phyloP scores from a whole-genome alignment of 1,140 invertebrate genomes.

The Macrosteles quadrilineatus region DNA sequence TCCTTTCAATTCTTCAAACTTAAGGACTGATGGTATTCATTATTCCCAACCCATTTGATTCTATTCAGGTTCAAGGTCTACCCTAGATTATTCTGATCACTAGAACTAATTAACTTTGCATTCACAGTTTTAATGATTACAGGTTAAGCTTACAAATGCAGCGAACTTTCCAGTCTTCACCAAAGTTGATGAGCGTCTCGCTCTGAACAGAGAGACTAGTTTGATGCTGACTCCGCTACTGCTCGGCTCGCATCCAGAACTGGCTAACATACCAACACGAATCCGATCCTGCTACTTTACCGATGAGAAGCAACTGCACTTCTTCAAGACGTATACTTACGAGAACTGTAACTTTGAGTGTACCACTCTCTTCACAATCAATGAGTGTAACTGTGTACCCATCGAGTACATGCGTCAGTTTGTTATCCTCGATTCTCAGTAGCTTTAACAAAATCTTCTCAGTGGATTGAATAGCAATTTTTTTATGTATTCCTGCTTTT shows the following conservation, averaged over 20 bases:
- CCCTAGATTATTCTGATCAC: too few relatives aligned
- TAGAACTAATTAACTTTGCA: too few relatives aligned
- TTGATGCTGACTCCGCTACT: not conserved
- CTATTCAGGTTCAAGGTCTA: too few relatives aligned
- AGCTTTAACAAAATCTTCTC: too few relatives aligned
- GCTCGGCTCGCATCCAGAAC: not conserved
- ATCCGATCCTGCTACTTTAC: not conserved
- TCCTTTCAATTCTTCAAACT: too few relatives aligned
- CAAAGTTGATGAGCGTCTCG: not conserved
- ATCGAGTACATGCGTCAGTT: not conserved
- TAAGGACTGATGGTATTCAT: too few relatives aligned
- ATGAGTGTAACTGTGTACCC: not conserved
- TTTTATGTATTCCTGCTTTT: too few relatives aligned
- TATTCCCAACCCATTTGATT: too few relatives aligned
- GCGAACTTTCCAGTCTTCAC: not conserved
- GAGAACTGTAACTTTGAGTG: constrained; percentile 7
- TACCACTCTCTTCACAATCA: not conserved
- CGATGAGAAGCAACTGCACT: not conserved
- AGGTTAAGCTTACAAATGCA: not conserved
- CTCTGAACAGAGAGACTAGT: not conserved
- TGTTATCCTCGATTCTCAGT: too few relatives aligned
- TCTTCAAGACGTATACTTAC: not conserved
- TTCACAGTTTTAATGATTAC: too few relatives aligned
- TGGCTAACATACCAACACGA: not conserved
- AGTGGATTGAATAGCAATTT: too few relatives aligned